Percentiles rank a stretch among this genome's conserved stretches.
These are phyloP conservation scores for Xenopus laevis DNA, from an alignment of 2,113 vertebrate genomes.

Conservation along the genomic window DNA sequence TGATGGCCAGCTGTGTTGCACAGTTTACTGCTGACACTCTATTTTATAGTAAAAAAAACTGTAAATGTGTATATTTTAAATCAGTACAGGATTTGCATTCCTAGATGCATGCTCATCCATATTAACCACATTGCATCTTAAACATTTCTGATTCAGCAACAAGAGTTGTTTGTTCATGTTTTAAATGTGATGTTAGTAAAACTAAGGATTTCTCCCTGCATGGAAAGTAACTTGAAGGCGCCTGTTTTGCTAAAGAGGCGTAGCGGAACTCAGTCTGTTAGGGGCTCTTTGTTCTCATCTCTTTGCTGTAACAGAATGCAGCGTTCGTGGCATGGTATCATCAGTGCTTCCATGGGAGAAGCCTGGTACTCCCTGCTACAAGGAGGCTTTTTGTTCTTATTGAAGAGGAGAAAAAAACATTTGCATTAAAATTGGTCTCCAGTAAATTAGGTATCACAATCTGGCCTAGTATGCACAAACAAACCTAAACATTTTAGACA, in stretches of 20 bases:
- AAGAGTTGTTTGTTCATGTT: no score
- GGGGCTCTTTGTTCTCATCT: constrained; percentile 12
- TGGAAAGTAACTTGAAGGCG: background rate
- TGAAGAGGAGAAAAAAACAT: constrained; percentile 1
- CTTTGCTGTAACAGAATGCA: constrained; percentile 13
- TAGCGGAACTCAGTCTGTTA: background rate
- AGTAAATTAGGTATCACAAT: constrained; percentile 1
- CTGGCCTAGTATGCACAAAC: no score
- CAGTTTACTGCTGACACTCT: no score
- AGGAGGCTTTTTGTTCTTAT: background rate
- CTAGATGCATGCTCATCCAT: no score
- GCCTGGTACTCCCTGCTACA: constrained; percentile 12
- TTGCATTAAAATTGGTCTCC: background rate
- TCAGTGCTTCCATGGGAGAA: constrained; percentile 1
- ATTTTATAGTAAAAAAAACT: no score
- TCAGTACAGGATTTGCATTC: no score
- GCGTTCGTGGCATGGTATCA: constrained; percentile 7
- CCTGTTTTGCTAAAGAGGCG: background rate
- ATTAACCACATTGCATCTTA: no score
- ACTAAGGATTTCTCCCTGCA: background rate
- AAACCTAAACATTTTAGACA: no score
- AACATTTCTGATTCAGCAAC: no score
- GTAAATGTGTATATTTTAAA: no score
- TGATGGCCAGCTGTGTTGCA: no score
- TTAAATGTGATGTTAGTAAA: background rate